Percentiles rank a stretch among this genome's conserved stretches.
phyloP scores from a whole-genome alignment of 2,113 vertebrate species.

The Upupa epops region DNA sequence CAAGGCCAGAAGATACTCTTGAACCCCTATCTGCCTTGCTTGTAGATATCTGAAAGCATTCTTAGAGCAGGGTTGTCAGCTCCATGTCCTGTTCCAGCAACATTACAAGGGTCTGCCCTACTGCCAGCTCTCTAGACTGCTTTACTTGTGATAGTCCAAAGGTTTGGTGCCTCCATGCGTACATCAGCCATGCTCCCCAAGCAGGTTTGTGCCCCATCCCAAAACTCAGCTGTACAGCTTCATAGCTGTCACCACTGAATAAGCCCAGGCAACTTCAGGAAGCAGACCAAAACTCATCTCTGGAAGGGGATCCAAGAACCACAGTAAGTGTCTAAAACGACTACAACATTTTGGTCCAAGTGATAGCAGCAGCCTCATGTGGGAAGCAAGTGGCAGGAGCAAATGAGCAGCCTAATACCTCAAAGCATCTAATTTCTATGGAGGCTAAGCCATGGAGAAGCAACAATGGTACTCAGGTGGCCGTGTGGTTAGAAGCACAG shows the following conservation, averaged over 20 bases:
- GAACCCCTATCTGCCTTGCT: neutral
- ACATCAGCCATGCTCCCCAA: accelerated
- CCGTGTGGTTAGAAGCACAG: neutral
- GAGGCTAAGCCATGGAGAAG: neutral
- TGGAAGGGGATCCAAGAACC: neutral
- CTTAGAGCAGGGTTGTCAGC: neutral
- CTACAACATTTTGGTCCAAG: neutral
- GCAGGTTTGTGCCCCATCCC: neutral
- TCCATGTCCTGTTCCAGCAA: accelerated
- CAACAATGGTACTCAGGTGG: neutral
- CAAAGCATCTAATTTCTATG: neutral
- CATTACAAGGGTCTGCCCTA: neutral
- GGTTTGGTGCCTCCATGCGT: accelerated
- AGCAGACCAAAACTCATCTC: neutral
- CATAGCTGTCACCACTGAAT: accelerated
- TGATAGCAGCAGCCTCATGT: accelerated
- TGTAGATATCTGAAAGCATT: neutral
- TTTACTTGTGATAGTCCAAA: neutral
- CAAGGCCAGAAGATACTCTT: accelerated
- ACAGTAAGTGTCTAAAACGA: neutral
- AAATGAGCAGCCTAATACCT: neutral
- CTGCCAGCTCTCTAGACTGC: neutral
- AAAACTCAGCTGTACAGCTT: neutral
- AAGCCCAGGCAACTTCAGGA: neutral
- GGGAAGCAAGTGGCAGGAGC: neutral